Conservation (phyloP, 2,888 invertebrate species). For the Oeneis ivallda region DNA sequence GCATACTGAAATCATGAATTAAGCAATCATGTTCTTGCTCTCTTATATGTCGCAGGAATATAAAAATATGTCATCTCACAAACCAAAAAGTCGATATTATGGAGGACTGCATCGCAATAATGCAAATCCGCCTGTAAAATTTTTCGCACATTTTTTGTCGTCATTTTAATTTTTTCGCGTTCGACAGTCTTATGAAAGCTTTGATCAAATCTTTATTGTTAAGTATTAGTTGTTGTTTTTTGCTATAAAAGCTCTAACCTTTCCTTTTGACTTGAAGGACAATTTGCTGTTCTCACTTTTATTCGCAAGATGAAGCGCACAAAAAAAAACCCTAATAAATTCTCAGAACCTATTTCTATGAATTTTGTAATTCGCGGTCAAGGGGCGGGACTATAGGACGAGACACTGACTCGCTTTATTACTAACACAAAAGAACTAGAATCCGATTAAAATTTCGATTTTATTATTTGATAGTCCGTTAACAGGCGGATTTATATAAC, state of each 20-base stretch:
- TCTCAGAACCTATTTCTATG: background rate
- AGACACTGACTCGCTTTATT: background rate
- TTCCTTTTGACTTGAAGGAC: background rate
- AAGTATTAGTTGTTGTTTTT: background rate
- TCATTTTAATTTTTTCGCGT: background rate
- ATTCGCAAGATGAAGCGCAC: background rate
- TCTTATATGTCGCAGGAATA: conserved; percentile 37
- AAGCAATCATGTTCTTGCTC: conserved; percentile 50
- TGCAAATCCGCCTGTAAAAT: conserved; percentile 15
- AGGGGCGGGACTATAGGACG: conserved; percentile 9
- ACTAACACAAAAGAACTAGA: background rate
- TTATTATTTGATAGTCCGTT: background rate
- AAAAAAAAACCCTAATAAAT: background rate
- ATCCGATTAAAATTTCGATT: background rate
- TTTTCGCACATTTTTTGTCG: background rate
- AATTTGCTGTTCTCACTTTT: background rate
- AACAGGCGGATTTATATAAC: background rate
- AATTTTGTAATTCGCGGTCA: background rate
- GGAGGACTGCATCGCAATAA: conserved; percentile 20
- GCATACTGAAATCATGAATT: conserved; percentile 24
- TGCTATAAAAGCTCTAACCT: background rate
- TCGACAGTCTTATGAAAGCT: background rate
- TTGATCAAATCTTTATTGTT: background rate
- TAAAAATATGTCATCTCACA: background rate
- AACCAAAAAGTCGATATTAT: background rate